Base-by-base conservation (phyloP, 2,113 vertebrate genomes). In the Terrapene triunguis region DNA sequence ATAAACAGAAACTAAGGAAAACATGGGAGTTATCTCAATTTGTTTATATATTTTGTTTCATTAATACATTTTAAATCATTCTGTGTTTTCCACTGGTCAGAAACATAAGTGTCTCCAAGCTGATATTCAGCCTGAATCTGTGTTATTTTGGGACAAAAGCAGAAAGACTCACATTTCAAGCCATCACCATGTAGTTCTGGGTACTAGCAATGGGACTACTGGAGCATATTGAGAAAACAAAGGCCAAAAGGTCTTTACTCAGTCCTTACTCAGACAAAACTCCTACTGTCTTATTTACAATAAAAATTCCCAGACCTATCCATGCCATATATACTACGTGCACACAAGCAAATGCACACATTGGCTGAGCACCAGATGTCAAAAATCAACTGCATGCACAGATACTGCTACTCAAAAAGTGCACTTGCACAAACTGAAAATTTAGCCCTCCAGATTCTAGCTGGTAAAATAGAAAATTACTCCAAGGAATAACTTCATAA, bases 1-100 rank as follows among this genome's bases (percentile, higher is more conserved):
- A 93, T n/a, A 78, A 90, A n/a, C 65, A 94, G 82, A 87, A 94
- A 92, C 1, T 5, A 91, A 88, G 79, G 54, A 88, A 91, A 94
- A 57, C 19, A 62, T 9, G 35, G 44, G 88, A 24, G 47, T 87
- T 35, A 50, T 65, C 38, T 94, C 25, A 32, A 14, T 87, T 85
- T 87, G 16, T 92, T 93, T 76, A 47, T 51, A 3, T 83, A 79
- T 82, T 74, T 90, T 47, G 8, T 22, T 94, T 88, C 84, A 69
- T 3, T 19, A 90, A 87, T 1, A 13, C 25, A 85, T 79, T 90
- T 89, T 29, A 90, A 93, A 87, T 55, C 0, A 1, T 74, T 81
- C 79, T 95, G 27, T 0, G 92, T 85, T 96, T 85, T 42, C 42
- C 82, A 42, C 35, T 48, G 82, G 32, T 80, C 35, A n/a, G 35